Percentiles rank a stretch among this genome's conserved stretches.
Conservation (phyloP, 2,797 vertebrate species). For the Bucorvus abyssinicus region DNA sequence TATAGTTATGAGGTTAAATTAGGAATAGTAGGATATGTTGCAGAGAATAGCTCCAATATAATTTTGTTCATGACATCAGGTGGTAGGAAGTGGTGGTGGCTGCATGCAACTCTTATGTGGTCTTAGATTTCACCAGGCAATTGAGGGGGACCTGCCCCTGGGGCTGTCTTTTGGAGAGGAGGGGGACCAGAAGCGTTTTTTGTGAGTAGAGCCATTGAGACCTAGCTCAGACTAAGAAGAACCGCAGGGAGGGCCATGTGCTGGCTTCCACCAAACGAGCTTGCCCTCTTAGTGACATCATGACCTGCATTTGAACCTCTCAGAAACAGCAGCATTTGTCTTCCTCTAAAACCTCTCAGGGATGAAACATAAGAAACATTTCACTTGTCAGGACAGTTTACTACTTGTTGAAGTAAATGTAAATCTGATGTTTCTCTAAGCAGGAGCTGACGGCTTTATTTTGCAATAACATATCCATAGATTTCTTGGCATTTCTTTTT, state of each 20-base stretch:
- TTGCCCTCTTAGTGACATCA: neutral
- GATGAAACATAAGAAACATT: slow-evolving; percentile 40
- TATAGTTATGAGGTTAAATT: neutral
- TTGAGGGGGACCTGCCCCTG: neutral
- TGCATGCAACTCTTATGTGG: neutral
- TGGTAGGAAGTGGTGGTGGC: accelerated
- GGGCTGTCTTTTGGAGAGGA: neutral
- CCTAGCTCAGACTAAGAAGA: neutral
- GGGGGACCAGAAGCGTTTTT: neutral
- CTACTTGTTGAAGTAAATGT: slow-evolving; percentile 48
- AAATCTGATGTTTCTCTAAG: slow-evolving; percentile 55
- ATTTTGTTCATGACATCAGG: neutral
- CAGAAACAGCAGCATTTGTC: slow-evolving; percentile 26
- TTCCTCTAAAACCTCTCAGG: slow-evolving; percentile 43
- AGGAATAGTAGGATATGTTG: neutral
- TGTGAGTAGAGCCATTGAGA: neutral
- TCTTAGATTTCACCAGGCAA: neutral
- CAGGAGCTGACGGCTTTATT: slow-evolving; percentile 35
- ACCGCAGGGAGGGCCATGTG: accelerated
- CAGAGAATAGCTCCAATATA: neutral
- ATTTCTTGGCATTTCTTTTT: slow-evolving; percentile 63
- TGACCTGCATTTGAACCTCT: slow-evolving; percentile 40
- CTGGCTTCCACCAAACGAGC: neutral
- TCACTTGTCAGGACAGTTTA: slow-evolving; percentile 68
- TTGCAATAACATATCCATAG: slow-evolving; percentile 17